Conservation (phyloP, 2,888 invertebrate species). For the Drosophila mimica region DNA sequence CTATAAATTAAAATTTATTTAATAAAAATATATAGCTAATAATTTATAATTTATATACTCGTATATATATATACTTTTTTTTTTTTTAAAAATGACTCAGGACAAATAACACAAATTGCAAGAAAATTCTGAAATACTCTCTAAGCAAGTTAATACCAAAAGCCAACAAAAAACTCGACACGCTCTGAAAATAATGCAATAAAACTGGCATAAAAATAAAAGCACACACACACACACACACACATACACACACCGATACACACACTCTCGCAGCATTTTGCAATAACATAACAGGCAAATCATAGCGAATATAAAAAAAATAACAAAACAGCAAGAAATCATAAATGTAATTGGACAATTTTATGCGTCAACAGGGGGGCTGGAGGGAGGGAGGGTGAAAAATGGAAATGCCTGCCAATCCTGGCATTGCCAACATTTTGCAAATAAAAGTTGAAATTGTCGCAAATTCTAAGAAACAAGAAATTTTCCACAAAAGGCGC, state of each 20-base stretch:
- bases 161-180: constrained; percentile 10
- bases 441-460: constrained; percentile 80
- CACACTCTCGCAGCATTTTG: constrained; percentile 35
- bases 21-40: too few relatives aligned
- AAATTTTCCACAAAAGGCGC: constrained; percentile 56
- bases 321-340: constrained; percentile 70
- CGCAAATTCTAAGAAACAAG: constrained; percentile 72
- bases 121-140: background rate
- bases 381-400: constrained; percentile 1
- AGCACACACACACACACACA: constrained; percentile 33
- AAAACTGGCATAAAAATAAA: constrained; percentile 75
- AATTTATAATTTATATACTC: too few relatives aligned
- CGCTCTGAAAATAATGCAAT: constrained; percentile 77
- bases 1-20: too few relatives aligned
- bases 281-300: constrained; percentile 56
- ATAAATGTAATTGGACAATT: constrained; percentile 79
- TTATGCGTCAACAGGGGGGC: constrained; percentile 58
- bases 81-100: background rate
- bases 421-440: constrained; percentile 17
- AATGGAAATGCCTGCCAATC: constrained; percentile 35
- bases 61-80: background rate
- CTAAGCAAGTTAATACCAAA: background rate
- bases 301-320: constrained; percentile 38
- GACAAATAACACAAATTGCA: background rate
- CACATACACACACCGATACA: constrained; percentile 15